Percentiles rank a stretch among this genome's conserved stretches.
phyloP scores from a whole-genome alignment of 2,888 invertebrate species.

The Cancer borealis region DNA sequence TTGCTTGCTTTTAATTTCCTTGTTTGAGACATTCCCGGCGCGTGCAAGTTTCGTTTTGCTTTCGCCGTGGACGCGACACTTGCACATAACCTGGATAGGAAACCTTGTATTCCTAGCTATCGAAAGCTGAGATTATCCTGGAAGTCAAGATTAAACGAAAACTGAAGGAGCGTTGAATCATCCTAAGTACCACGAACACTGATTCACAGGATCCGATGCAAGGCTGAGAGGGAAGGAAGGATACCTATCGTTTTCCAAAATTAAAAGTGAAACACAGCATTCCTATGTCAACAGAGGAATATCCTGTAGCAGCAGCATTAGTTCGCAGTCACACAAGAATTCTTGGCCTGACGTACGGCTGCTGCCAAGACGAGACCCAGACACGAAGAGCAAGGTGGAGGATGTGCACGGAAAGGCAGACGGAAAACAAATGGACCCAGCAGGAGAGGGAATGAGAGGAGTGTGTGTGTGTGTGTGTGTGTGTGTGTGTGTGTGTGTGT shows the following conservation, averaged over 20 bases:
- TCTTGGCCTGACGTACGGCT: conserved; percentile 1
- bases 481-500: too few species aligned
- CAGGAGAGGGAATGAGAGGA: background rate
- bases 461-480: background rate
- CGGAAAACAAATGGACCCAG: background rate
- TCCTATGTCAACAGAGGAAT: background rate
- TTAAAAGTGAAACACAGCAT: background rate
- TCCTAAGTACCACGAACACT: background rate
- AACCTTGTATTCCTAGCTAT: background rate
- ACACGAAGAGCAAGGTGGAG: background rate
- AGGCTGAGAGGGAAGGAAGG: background rate
- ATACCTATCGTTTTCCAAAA: background rate
- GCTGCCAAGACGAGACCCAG: background rate
- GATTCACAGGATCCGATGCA: background rate
- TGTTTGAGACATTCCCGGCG: background rate
- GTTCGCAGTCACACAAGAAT: background rate
- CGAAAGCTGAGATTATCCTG: background rate
- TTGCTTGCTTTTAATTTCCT: background rate
- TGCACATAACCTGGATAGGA: background rate
- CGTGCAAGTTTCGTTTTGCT: background rate
- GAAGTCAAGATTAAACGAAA: background rate
- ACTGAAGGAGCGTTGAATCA: background rate
- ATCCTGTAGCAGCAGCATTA: background rate
- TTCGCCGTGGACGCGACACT: background rate
- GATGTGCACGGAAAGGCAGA: background rate